phyloP scores from a whole-genome alignment of 2,797 vertebrate species.

The Fundulus diaphanus region DNA sequence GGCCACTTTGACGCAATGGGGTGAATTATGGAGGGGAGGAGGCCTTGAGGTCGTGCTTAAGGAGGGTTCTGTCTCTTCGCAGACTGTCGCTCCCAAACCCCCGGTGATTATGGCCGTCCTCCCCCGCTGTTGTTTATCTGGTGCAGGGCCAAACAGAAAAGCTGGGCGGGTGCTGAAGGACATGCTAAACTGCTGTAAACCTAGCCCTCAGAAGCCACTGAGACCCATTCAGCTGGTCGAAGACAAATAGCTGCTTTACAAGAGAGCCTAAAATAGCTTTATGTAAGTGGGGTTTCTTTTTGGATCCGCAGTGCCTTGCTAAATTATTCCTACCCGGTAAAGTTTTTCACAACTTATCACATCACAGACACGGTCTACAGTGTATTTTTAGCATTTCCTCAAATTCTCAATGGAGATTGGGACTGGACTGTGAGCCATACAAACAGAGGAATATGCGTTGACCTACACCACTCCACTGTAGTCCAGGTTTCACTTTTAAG shows the following conservation, averaged over 20 bases:
- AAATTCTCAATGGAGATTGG: neutral
- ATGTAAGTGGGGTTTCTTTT: neutral
- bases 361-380: neutral
- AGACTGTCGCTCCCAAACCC: conserved; percentile 34
- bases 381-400: neutral
- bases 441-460: neutral
- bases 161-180: conserved; percentile 50
- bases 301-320: neutral
- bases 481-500: no score
- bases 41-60: conserved; percentile 55
- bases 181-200: conserved; percentile 22
- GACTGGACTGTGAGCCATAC: neutral
- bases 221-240: conserved; percentile 2
- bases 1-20: conserved; percentile 35
- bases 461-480: no score
- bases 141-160: conserved; percentile 50
- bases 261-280: conserved; percentile 5
- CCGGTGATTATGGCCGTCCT: conserved; percentile 57
- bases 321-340: neutral
- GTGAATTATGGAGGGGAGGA: conserved; percentile 66
- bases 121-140: conserved; percentile 68
- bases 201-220: conserved; percentile 16
- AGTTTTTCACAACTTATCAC: neutral
- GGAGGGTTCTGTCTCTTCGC: conserved; percentile 35
- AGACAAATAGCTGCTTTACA: neutral